Percentiles rank a stretch among this genome's conserved stretches.
Evolutionary conservation across 1,140 invertebrate genomes (phyloP).

Genomic region (Zaprionus camerounensis): DNA sequence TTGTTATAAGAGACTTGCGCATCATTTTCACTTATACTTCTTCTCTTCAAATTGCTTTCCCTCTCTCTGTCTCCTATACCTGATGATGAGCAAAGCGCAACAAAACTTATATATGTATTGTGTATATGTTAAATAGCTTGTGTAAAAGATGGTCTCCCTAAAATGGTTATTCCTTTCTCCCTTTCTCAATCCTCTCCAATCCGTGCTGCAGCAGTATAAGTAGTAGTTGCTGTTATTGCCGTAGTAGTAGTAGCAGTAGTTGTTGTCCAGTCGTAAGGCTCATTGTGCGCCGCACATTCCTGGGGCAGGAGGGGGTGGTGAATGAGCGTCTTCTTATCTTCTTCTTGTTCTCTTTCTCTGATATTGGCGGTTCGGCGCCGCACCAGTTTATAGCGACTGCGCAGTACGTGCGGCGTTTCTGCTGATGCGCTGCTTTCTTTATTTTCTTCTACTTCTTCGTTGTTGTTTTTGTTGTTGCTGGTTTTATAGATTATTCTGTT

Average conservation of each 20-base stretch:
- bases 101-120: slow-evolving; percentile 32
- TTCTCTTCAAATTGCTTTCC: neutral
- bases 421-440: neutral
- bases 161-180: slow-evolving; percentile 9
- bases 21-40: neutral
- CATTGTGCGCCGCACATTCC: slow-evolving; percentile 4
- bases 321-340: neutral
- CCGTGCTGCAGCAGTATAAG: slow-evolving; percentile 8
- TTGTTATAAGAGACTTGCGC: slow-evolving; percentile 16
- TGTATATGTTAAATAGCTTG: slow-evolving; percentile 27
- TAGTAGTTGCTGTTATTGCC: slow-evolving; percentile 22
- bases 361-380: slow-evolving; percentile 36
- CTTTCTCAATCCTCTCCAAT: slow-evolving; percentile 7
- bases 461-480: slow-evolving; percentile 1
- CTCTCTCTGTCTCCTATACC: neutral
- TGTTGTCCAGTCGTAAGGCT: slow-evolving; percentile 29
- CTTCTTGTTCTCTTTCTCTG: slow-evolving; percentile 30
- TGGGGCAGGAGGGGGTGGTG: neutral
- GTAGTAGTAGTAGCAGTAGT: slow-evolving; percentile 23
- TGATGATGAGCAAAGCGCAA: slow-evolving; percentile 23
- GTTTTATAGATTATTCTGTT: neutral
- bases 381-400: slow-evolving; percentile 58
- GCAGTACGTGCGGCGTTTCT: slow-evolving; percentile 9
- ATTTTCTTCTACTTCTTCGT: slow-evolving; percentile 4
- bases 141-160: slow-evolving; percentile 30